These are phyloP conservation scores for Drosophila tanythrix DNA, from an alignment of 2,888 invertebrate genomes.

Conservation along the genomic window DNA sequence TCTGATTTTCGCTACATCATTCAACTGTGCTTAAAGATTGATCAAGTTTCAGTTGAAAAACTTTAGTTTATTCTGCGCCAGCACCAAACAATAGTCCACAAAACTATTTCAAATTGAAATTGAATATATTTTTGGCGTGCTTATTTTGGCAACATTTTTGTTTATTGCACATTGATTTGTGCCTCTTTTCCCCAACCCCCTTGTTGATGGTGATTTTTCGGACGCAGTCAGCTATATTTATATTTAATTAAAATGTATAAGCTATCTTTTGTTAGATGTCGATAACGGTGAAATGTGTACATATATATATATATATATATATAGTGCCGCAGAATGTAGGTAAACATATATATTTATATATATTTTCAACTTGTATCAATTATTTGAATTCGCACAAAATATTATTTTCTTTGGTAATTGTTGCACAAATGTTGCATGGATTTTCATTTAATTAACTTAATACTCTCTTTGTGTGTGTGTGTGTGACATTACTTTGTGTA, in stretches of 20 bases:
- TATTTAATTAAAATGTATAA: slow-evolving; percentile 4
- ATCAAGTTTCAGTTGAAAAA: no score
- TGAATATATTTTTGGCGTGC: background rate
- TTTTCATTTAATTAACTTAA: background rate
- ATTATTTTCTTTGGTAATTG: background rate
- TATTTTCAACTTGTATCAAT: background rate
- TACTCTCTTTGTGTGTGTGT: background rate
- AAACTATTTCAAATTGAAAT: background rate
- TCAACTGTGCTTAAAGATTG: background rate
- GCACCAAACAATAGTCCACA: background rate
- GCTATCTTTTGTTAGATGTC: slow-evolving; percentile 1
- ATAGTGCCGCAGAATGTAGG: no score
- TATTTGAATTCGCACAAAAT: background rate
- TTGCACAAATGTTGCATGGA: background rate
- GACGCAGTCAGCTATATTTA: slow-evolving; percentile 4
- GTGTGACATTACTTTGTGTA: slow-evolving; percentile 6
- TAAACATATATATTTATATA: background rate
- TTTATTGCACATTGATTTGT: background rate
- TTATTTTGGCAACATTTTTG: background rate
- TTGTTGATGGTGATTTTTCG: background rate
- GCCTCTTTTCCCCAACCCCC: background rate
- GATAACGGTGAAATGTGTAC: background rate
- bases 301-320: background rate
- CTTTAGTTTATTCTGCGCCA: background rate
- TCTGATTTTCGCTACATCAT: background rate